Base-by-base conservation (phyloP, 2,888 invertebrate species). In the Anarsia innoxiella region DNA sequence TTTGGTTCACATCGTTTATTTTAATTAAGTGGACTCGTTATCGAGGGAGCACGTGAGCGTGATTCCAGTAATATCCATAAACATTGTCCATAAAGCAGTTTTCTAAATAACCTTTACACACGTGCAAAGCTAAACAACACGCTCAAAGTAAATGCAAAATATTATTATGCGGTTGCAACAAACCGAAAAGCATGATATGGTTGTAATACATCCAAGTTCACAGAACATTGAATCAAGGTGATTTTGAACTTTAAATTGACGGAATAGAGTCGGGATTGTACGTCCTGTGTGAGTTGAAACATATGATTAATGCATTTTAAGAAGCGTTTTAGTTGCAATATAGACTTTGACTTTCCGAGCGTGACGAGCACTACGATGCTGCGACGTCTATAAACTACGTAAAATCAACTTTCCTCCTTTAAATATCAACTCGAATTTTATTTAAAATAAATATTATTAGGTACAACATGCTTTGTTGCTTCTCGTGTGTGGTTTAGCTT, bases 301-400 rank as follows among this genome's bases (percentile, higher is more conserved):
- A 56, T 60, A 69, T 70, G 71, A 74, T 71, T 72, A 74, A 73
- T 73, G 68, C 66, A 70, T 72, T 73, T 72, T 66, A 69, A 66
- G 70, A 62, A 73, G 68, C 60, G 66, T 67, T 75, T 73, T 66
- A 68, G 68, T 66, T 66, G 69, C 66, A 66, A 66, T 62, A 61
- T 61, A 66, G 70, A 70, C 66, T 73, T 70, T 73, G 76, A 71
- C 63, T 66, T 56, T 47, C 63, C 50, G 52, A 71, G 66, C 68
- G 61, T 71, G 64, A 71, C 64, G 53, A 54, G 58, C 56, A 46
- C 48, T 42, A 50, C 53, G 56, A 59, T 60, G 59, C 59, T 59
- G 59, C 48, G 44, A 46, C 54, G 56, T 53, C 45, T 51, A 43
- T 42, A 49, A 44, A 49, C 48, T 41, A 42, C 44, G 45, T 45